Conservation (phyloP, 2,797 vertebrate genomes). For the Gouania willdenowi region DNA sequence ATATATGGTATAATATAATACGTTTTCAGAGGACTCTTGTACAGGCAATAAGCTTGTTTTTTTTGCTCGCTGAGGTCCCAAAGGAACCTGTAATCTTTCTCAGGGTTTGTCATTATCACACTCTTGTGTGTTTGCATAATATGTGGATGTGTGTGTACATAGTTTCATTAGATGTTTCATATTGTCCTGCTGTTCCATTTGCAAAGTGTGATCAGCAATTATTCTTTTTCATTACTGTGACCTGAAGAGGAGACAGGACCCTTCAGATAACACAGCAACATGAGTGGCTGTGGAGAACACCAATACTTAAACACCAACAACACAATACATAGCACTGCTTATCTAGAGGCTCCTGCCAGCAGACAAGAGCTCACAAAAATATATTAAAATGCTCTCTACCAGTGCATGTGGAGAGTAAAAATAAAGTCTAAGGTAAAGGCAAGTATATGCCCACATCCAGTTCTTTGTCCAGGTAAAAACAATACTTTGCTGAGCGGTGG, state of each 20-base stretch:
- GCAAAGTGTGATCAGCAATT: constrained; percentile 68
- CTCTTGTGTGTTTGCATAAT: not conserved
- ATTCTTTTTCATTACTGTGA: constrained; percentile 61
- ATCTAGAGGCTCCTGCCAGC: constrained; percentile 61
- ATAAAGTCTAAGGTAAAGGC: constrained; percentile 26
- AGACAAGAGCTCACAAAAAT: constrained; percentile 40
- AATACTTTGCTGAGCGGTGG: no score
- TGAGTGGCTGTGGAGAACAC: constrained; percentile 43
- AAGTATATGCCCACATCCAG: not conserved
- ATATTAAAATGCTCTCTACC: constrained; percentile 40
- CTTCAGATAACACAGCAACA: constrained; percentile 65
- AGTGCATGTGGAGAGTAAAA: constrained; percentile 28
- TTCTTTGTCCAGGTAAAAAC: no score
- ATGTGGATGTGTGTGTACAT: not conserved
- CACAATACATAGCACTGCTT: constrained; percentile 58
- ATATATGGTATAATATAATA: no score
- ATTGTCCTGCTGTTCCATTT: constrained; percentile 50
- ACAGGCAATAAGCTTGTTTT: no score
- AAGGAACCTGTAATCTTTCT: not conserved
- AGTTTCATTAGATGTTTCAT: constrained; percentile 34
- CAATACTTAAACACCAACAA: constrained; percentile 58
- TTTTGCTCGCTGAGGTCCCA: not conserved
- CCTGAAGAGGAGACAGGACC: constrained; percentile 56
- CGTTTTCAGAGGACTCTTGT: no score
- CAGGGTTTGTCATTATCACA: constrained; percentile 10